A percentile compares a stretch with the other conserved stretches of the same genome.
Evolutionary conservation across 1,140 invertebrate species (phyloP).

Genomic region (Drosophila arawakana): DNA sequence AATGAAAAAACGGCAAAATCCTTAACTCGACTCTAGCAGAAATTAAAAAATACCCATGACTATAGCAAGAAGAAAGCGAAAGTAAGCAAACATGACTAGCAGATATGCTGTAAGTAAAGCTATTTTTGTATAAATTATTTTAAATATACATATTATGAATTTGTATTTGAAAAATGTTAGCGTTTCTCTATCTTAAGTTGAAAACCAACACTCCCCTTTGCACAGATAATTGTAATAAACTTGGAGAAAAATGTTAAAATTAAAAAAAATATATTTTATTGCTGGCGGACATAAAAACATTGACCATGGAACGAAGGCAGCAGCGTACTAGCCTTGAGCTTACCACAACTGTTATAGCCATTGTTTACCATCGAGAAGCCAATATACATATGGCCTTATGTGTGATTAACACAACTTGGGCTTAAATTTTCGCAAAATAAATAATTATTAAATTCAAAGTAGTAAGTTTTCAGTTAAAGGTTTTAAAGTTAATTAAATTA

Average conservation of each 20-base stretch:
- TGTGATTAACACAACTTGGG: slow-evolving; percentile 1
- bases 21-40: slow-evolving; percentile 32
- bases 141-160: too few relatives aligned
- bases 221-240: background rate
- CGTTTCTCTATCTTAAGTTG: background rate
- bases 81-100: background rate
- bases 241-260: slow-evolving; percentile 9
- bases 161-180: background rate
- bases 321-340: background rate
- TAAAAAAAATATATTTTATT: slow-evolving; percentile 44
- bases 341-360: slow-evolving; percentile 3
- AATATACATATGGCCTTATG: slow-evolving; percentile 10
- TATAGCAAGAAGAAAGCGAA: slow-evolving; percentile 33
- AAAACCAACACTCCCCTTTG: background rate
- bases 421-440: background rate
- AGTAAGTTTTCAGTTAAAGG: too few relatives aligned
- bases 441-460: too few relatives aligned
- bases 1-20: slow-evolving; percentile 32
- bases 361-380: slow-evolving; percentile 15
- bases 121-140: too few relatives aligned
- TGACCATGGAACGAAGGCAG: slow-evolving; percentile 27
- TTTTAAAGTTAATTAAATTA: too few relatives aligned
- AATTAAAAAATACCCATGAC: slow-evolving; percentile 46
- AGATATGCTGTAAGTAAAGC: background rate
- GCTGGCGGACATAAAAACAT: slow-evolving; percentile 42